These are phyloP conservation scores for Parapristionchus giblindavisi DNA, from an alignment of 2,888 invertebrate species.

Conservation along the genomic window DNA sequence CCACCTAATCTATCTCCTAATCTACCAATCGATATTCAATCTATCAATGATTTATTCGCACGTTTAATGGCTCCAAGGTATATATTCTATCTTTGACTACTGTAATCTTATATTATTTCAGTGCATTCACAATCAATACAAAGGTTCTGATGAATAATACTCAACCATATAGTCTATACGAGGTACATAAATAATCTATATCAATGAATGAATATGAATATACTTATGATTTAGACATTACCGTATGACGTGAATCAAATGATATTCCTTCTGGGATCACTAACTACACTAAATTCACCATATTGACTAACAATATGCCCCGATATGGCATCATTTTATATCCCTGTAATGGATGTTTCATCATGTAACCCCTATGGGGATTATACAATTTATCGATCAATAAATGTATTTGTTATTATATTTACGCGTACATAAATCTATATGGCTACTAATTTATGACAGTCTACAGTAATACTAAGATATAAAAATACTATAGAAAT, in stretches of 20 bases:
- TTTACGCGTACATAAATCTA: not conserved
- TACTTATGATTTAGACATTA: not conserved
- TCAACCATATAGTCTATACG: too few species aligned
- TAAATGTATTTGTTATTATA: not conserved
- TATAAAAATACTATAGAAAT: too few species aligned
- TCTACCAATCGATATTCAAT: slow-evolving; percentile 3
- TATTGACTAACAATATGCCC: not conserved
- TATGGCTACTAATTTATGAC: not conserved
- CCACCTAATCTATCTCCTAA: slow-evolving; percentile 24
- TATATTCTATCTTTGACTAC: not conserved
- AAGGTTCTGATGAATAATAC: not conserved
- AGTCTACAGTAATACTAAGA: not conserved
- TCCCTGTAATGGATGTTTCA: slow-evolving; percentile 24
- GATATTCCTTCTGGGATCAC: slow-evolving; percentile 19
- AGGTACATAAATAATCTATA: slow-evolving; percentile 8
- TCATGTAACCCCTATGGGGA: slow-evolving; percentile 54
- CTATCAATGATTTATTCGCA: not conserved
- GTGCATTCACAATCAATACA: slow-evolving; percentile 19
- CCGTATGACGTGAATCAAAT: not conserved
- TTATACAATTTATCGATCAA: not conserved
- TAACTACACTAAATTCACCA: slow-evolving; percentile 9
- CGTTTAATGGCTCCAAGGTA: slow-evolving; percentile 23
- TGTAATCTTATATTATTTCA: slow-evolving; percentile 8
- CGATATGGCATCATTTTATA: slow-evolving; percentile 22
- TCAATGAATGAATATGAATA: not conserved